Evolutionary conservation across 1,140 invertebrate genomes (phyloP).

Genomic region (Drosophila guanche): DNA sequence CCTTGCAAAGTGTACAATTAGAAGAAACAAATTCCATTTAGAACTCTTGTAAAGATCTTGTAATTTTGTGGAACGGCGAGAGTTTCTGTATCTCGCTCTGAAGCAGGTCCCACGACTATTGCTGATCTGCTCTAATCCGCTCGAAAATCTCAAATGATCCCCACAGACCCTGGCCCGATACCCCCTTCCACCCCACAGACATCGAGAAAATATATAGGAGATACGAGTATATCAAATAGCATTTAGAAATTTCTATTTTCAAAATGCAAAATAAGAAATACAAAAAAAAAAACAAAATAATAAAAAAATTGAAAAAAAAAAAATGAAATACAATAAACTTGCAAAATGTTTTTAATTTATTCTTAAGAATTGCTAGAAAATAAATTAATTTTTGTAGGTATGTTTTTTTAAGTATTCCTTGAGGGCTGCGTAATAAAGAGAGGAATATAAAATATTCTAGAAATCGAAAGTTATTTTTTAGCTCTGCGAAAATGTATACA

Average conservation of each 20-base stretch:
- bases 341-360: not conserved
- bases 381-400: too few relatives aligned
- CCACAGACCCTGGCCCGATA: slow-evolving; percentile 16
- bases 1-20: too few relatives aligned
- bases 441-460: too few relatives aligned
- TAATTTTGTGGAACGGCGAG: slow-evolving; percentile 6
- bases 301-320: slow-evolving; percentile 28
- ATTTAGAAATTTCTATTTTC: slow-evolving; percentile 59
- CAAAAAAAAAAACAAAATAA: slow-evolving; percentile 19
- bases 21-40: too few relatives aligned
- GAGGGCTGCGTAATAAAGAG: too few relatives aligned
- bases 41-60: slow-evolving; percentile 11
- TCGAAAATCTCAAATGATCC: slow-evolving; percentile 20
- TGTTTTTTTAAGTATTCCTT: too few relatives aligned
- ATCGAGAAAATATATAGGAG: slow-evolving; percentile 8
- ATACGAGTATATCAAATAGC: slow-evolving; percentile 50
- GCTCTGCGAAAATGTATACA: too few relatives aligned
- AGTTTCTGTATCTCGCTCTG: slow-evolving; percentile 24
- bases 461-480: too few relatives aligned
- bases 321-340: not conserved
- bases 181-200: not conserved
- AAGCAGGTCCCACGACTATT: slow-evolving; percentile 17
- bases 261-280: slow-evolving; percentile 37
- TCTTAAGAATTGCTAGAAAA: too few relatives aligned
- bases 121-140: slow-evolving; percentile 45